phyloP scores from a whole-genome alignment of 2,888 invertebrate species.

The Cheilosia vernalis region DNA sequence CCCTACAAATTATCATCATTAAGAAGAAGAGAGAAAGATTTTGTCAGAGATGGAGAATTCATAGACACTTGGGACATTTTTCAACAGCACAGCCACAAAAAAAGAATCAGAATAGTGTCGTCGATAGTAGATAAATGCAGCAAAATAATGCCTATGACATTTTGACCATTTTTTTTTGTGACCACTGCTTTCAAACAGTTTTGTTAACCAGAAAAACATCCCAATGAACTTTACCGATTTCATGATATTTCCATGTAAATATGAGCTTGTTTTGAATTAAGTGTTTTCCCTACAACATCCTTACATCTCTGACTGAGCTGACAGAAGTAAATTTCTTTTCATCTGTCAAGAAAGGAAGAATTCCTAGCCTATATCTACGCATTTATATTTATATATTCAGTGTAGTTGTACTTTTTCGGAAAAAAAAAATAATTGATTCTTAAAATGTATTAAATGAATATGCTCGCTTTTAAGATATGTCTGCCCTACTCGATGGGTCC shows the following conservation, averaged over 20 bases:
- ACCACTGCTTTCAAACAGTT: background rate
- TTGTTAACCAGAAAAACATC: background rate
- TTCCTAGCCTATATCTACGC: conserved; percentile 42
- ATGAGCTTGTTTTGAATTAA: background rate
- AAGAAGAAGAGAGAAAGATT: conserved; percentile 22
- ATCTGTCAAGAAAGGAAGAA: conserved; percentile 15
- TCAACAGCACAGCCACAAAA: background rate
- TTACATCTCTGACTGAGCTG: conserved; percentile 12
- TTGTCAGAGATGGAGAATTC: background rate
- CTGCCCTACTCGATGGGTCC: conserved; percentile 52
- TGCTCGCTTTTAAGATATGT: conserved; percentile 54
- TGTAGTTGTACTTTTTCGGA: conserved; percentile 70
- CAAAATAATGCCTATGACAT: background rate
- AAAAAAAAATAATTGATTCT: conserved; percentile 38
- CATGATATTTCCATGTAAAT: background rate
- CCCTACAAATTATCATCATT: conserved; percentile 11
- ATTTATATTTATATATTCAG: conserved; percentile 22
- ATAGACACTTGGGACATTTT: conserved; percentile 11
- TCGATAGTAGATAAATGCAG: background rate
- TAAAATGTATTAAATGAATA: conserved; percentile 48
- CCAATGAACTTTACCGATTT: background rate
- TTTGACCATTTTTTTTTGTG: background rate
- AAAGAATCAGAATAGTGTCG: background rate
- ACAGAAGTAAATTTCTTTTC: conserved; percentile 6
- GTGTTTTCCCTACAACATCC: background rate